Evolutionary conservation across 92 coral and sea anemone species (phyloP).

Genomic region (Umimayanthus kanabou): DNA sequence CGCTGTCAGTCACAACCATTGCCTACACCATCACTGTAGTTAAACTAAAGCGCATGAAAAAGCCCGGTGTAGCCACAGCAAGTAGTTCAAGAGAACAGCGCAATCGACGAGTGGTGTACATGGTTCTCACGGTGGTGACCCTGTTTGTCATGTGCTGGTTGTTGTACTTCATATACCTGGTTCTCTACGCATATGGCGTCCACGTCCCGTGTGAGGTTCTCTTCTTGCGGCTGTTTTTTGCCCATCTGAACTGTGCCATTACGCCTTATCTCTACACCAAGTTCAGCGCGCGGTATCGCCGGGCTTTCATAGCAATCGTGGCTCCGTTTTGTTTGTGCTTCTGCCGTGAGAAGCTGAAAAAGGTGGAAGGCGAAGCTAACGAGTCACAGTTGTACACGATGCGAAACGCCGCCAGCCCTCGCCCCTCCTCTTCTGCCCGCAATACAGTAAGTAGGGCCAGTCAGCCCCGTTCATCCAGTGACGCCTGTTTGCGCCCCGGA

Average conservation of each 20-base stretch:
- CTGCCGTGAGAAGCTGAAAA: not conserved
- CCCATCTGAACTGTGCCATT: constrained; percentile 62
- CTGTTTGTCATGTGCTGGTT: constrained; percentile 67
- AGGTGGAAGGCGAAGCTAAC: not conserved
- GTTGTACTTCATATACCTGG: constrained; percentile 56
- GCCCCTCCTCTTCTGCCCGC: not conserved
- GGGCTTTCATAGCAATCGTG: constrained; percentile 12
- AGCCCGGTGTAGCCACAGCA: constrained; percentile 3
- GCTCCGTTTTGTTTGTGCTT: constrained; percentile 1
- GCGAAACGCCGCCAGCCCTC: not conserved
- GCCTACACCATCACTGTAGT: constrained; percentile 54
- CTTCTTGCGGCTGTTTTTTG: constrained; percentile 58
- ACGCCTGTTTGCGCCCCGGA: not conserved
- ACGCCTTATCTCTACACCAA: constrained; percentile 62
- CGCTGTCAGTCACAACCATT: constrained; percentile 47
- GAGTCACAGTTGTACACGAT: constrained; percentile 16
- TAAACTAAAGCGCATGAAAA: constrained; percentile 45
- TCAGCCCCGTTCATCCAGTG: not conserved
- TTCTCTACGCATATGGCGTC: constrained; percentile 45
- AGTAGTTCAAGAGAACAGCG: constrained; percentile 30
- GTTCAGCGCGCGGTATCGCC: constrained; percentile 63
- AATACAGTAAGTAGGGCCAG: not conserved
- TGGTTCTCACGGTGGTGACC: constrained; percentile 63
- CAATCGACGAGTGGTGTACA: constrained; percentile 54
- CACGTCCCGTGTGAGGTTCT: constrained; percentile 56